A percentile compares a stretch with the other conserved stretches of the same genome.
Conservation (phyloP, 2,888 invertebrate species). For the Chirona hameri region DNA sequence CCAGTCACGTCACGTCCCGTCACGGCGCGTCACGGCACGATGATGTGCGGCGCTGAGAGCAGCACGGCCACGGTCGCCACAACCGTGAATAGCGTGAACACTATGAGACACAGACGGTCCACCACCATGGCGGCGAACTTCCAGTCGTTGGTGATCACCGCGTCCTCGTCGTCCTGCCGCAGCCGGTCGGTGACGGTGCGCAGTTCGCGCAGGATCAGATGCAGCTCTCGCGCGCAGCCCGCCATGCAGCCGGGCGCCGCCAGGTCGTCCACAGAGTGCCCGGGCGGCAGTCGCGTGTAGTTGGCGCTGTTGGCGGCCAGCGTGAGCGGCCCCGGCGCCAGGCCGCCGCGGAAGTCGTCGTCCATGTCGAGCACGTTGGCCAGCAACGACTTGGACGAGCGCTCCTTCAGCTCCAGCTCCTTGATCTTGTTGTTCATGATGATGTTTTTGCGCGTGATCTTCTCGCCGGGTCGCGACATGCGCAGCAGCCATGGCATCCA, state of each 20-base stretch:
- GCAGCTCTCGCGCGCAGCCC: slow-evolving; percentile 60
- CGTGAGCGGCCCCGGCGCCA: slow-evolving; percentile 41
- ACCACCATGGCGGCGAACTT: slow-evolving; percentile 98
- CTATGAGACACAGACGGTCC: slow-evolving; percentile 92
- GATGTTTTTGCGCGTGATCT: slow-evolving; percentile 84
- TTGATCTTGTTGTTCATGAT: slow-evolving; percentile 87
- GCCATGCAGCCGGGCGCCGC: slow-evolving; percentile 52
- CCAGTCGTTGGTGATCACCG: slow-evolving; percentile 80
- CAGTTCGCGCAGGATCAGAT: slow-evolving; percentile 84
- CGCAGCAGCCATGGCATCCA: slow-evolving; percentile 96
- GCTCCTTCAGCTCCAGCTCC: slow-evolving; percentile 86
- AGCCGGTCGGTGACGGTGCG: slow-evolving; percentile 92
- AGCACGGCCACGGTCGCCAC: slow-evolving; percentile 88
- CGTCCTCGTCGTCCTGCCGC: slow-evolving; percentile 80
- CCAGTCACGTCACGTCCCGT: slow-evolving; percentile 45
- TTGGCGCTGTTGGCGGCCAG: slow-evolving; percentile 50
- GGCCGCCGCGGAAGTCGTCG: slow-evolving; percentile 71
- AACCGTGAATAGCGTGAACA: slow-evolving; percentile 90
- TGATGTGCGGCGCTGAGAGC: slow-evolving; percentile 88
- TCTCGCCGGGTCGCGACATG: slow-evolving; percentile 94
- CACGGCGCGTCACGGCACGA: slow-evolving; percentile 66
- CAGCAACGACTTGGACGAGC: slow-evolving; percentile 86
- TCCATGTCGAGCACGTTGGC: slow-evolving; percentile 95
- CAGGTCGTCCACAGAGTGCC: slow-evolving; percentile 52
- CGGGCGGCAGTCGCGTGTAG: slow-evolving; percentile 56